phyloP scores from a whole-genome alignment of 1,140 invertebrate species.

The Condylostylus longicornis region DNA sequence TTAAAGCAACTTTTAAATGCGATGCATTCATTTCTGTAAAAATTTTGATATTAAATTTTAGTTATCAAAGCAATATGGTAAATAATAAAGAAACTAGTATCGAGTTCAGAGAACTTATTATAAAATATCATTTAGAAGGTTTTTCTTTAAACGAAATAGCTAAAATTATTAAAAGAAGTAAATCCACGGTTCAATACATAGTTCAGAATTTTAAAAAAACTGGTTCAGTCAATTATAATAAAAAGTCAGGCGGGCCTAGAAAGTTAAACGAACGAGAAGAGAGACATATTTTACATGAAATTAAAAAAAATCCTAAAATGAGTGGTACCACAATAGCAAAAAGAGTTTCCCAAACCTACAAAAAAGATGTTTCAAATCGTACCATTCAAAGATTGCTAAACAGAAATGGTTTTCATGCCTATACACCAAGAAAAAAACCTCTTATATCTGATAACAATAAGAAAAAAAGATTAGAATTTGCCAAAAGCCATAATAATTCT shows the following conservation, averaged over 20 bases:
- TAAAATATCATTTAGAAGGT: no score
- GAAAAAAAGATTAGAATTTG: constrained; percentile 8
- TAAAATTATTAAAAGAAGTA: neutral
- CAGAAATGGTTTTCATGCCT: neutral
- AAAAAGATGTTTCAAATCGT: no score
- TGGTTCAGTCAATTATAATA: neutral
- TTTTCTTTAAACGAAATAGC: no score
- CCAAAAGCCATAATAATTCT: constrained; percentile 7
- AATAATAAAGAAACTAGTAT: no score
- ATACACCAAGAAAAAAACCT: constrained; percentile 1
- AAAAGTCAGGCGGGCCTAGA: neutral
- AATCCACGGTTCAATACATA: constrained; percentile 2
- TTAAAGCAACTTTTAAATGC: no score
- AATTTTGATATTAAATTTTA: no score
- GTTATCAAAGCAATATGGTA: no score
- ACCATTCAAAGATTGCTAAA: constrained; percentile 2
- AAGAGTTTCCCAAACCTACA: no score
- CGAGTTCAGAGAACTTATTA: no score
- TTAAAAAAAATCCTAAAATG: constrained; percentile 1
- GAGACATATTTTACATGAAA: neutral
- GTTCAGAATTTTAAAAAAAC: neutral
- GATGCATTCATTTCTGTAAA: no score
- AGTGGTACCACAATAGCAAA: constrained; percentile 1
- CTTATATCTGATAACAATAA: constrained; percentile 5
- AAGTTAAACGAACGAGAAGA: neutral